These are phyloP conservation scores for Entomobrya multifasciata DNA, from an alignment of 2,888 invertebrate species.

Conservation along the genomic window DNA sequence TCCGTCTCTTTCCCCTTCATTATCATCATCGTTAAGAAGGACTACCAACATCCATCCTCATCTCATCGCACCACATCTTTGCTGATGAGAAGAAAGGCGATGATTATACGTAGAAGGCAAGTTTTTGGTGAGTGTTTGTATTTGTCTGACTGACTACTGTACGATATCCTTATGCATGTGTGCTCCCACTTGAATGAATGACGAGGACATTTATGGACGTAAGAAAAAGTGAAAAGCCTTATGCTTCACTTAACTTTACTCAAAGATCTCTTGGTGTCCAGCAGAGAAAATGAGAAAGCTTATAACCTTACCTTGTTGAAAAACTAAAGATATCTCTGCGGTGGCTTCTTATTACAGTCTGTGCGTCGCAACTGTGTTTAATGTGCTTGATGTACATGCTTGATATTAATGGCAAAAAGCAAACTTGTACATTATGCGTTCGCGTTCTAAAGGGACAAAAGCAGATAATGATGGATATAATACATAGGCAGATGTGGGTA, in stretches of 20 bases:
- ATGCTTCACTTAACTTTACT: conserved; percentile 51
- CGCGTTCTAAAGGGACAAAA: not conserved
- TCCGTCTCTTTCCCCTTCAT: not conserved
- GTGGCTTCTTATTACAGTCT: not conserved
- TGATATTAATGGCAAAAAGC: too few species aligned
- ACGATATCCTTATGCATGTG: too few species aligned
- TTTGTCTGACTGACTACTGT: conserved; percentile 37
- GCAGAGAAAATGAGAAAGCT: conserved; percentile 41
- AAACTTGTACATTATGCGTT: not conserved
- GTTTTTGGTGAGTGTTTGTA: conserved; percentile 41
- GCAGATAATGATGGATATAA: conserved; percentile 3
- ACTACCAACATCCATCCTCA: too few species aligned
- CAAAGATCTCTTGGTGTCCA: too few species aligned
- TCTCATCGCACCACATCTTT: conserved; percentile 24
- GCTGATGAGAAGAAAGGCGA: not conserved
- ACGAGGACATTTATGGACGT: too few species aligned
- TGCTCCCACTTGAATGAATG: conserved; percentile 21
- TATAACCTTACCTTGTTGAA: conserved; percentile 11
- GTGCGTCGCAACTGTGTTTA: conserved; percentile 39
- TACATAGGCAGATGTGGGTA: conserved; percentile 3
- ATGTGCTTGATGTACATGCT: too few species aligned
- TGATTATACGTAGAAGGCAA: conserved; percentile 13
- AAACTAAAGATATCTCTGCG: conserved; percentile 26
- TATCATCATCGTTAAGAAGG: conserved; percentile 43
- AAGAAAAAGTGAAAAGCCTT: conserved; percentile 44